Evolutionary conservation across 2,113 vertebrate genomes (phyloP), one percentile per base, ranked within the genome.

Genomic region (Uropsilus gracilis): DNA sequence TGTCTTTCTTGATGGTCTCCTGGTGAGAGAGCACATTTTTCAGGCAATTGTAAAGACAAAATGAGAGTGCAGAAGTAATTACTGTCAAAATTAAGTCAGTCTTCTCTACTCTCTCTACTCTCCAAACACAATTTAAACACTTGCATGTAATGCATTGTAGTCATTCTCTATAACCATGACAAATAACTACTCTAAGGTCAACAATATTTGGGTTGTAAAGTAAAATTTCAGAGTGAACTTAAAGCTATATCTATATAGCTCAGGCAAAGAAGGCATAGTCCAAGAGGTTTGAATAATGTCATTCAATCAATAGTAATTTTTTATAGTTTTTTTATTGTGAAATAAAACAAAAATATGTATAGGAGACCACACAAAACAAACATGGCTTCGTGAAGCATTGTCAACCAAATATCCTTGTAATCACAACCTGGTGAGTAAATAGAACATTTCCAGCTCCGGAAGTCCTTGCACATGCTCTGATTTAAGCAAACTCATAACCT

Each of bases 151-250:
- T 12, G 14, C 18, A 88, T 5, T 5, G 11, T 68, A 86, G 85
- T 75, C 90, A 59, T 75, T 93, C 93, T 77, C 91, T 39, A 64
- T 90, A 93, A 86, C 55, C n/a, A 6, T 85, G 92, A 90, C 84
- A 90, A 88, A 90, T 71, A 85, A 69, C 95, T 68, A 42, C 69
- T 69, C 16, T 76, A 64, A 81, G 71, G 59, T 91, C 80, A 87
- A 63, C n/a, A 53, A 72, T 50, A 68, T 68, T 94, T 91, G 84
- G 66, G n/a, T 17, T 57, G 20, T 92, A 76, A 96, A 86, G 32
- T 75, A 69, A 63, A 84, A 76, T 71, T 97, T 42, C 80, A 59
- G 81, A 76, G 30, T 85, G 8, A 44, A 69, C 20, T 0, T 9
- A 3, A 84, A 83, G 44, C 11, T 89, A 0, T 89, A 81, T 80